Conservation (phyloP, 2,113 vertebrate genomes). For the Lophura nycthemera region DNA sequence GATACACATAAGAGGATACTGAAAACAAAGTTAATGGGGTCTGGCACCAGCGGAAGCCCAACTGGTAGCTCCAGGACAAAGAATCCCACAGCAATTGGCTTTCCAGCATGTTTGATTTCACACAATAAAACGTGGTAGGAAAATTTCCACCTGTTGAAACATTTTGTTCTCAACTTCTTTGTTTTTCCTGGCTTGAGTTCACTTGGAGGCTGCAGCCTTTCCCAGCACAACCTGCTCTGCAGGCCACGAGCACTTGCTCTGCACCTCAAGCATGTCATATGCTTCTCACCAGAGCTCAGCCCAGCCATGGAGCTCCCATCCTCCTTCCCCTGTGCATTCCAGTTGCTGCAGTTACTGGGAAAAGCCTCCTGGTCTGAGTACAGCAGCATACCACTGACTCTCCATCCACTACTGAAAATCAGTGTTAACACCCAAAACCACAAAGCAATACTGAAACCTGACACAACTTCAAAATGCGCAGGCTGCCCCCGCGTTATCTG, state of each 20-base stretch:
- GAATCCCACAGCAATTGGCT: background rate
- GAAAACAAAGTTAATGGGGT: conserved; percentile 44
- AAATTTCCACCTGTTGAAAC: conserved; percentile 63
- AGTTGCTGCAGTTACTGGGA: background rate
- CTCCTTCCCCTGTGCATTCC: background rate
- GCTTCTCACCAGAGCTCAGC: background rate
- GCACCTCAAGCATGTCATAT: rapidly evolving
- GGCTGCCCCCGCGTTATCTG: background rate
- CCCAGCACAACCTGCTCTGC: background rate
- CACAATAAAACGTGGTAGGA: conserved; percentile 41
- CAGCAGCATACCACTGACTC: rapidly evolving
- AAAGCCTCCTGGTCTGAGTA: background rate
- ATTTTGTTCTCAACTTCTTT: conserved; percentile 52
- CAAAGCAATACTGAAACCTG: background rate
- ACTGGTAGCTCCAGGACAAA: background rate
- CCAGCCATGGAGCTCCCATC: background rate
- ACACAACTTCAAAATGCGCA: rapidly evolving
- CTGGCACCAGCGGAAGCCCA: conserved; percentile 20
- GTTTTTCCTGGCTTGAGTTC: conserved; percentile 40
- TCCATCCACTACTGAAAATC: background rate
- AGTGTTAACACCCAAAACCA: background rate
- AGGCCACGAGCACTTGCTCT: rapidly evolving
- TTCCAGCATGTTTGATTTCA: conserved; percentile 5
- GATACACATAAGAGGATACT: conserved; percentile 15
- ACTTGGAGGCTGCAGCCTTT: background rate